Percentiles rank a stretch among this genome's conserved stretches.
phyloP scores from a whole-genome alignment of 1,140 invertebrate genomes.

The Babylonia areolata region DNA sequence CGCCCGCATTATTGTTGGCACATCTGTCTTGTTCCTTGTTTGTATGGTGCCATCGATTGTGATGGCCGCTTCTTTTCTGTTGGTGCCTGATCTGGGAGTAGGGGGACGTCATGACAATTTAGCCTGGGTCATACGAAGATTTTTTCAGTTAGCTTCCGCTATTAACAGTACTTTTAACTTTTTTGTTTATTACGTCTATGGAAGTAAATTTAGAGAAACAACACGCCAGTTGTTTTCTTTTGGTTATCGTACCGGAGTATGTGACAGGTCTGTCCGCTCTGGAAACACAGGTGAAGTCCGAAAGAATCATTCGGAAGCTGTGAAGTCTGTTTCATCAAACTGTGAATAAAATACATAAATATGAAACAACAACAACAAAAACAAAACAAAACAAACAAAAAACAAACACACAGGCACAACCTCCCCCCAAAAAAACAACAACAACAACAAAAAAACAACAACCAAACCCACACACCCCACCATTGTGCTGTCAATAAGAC shows the following conservation, averaged over 20 bases:
- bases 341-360: too few species aligned
- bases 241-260: background rate
- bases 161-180: background rate
- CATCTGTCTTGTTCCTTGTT: background rate
- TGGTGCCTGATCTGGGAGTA: background rate
- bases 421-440: too few species aligned
- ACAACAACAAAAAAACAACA: too few species aligned
- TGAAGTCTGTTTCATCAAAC: too few species aligned
- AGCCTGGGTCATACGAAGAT: background rate
- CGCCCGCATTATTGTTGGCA: background rate
- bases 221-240: background rate
- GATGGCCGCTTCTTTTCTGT: background rate
- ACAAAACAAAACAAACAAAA: too few species aligned
- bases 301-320: too few species aligned
- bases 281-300: too few species aligned
- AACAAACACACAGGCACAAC: too few species aligned
- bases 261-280: too few species aligned
- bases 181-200: background rate
- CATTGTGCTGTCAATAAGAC: too few species aligned
- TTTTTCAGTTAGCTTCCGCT: background rate
- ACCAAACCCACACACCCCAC: too few species aligned
- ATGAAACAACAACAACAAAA: too few species aligned
- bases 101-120: background rate
- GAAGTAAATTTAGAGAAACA: background rate
- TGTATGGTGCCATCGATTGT: background rate